These are phyloP conservation scores for Hyles vespertilio DNA, from an alignment of 1,140 invertebrate species.

Conservation along the genomic window DNA sequence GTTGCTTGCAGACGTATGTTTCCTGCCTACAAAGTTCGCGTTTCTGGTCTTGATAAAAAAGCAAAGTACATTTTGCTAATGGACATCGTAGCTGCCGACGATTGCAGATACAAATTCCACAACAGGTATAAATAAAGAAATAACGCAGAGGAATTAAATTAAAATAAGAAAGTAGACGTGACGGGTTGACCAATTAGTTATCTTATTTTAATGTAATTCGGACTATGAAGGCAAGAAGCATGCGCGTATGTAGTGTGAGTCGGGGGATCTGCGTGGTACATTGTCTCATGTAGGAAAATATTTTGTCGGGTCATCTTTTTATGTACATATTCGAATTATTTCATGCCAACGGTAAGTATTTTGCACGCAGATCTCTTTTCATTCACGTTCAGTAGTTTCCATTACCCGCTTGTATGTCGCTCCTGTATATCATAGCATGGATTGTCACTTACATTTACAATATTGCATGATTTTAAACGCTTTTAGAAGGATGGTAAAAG, in stretches of 20 bases:
- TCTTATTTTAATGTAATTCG: slow-evolving; percentile 73
- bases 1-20: slow-evolving; percentile 90
- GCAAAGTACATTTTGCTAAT: slow-evolving; percentile 96
- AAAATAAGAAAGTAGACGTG: slow-evolving; percentile 58
- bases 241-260: slow-evolving; percentile 60
- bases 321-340: slow-evolving; percentile 5
- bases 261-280: slow-evolving; percentile 19
- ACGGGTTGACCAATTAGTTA: slow-evolving; percentile 26
- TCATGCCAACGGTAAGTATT: not conserved
- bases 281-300: not conserved
- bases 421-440: too few relatives aligned
- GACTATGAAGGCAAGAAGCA: slow-evolving; percentile 78
- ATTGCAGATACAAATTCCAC: slow-evolving; percentile 97
- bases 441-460: too few relatives aligned
- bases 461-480: too few relatives aligned
- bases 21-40: slow-evolving; percentile 93
- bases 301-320: not conserved
- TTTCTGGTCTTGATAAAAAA: slow-evolving; percentile 94
- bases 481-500: too few relatives aligned
- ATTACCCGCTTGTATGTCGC: too few relatives aligned
- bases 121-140: slow-evolving; percentile 83
- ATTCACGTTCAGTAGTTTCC: slow-evolving; percentile 18
- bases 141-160: slow-evolving; percentile 65
- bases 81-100: slow-evolving; percentile 94
- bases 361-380: slow-evolving; percentile 45